Base-by-base conservation (phyloP, 2,113 vertebrate genomes). In the Menura novaehollandiae region DNA sequence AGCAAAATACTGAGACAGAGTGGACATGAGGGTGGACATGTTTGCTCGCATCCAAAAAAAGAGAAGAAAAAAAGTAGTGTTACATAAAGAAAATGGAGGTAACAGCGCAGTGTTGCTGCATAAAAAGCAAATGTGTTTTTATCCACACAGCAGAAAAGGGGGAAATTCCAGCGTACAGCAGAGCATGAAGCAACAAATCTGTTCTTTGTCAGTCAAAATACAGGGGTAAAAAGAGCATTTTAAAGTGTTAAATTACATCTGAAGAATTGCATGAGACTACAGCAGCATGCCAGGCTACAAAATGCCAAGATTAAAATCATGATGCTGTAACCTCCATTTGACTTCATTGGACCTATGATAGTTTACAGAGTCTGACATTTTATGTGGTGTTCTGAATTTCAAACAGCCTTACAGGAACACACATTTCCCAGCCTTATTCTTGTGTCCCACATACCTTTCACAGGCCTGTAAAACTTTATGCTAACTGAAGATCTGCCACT, bases 341-440 rank as follows among this genome's bases (percentile, higher is more conserved):
- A 72, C 81, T 87, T 89, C 35, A 6, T 21, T 35, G 39, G 15
- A 78, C 69, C 56, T 75, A 1, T 71, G 87, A 43, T 27, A 81
- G 74, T 94, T 94, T 94, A 59, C 79, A 72, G 13, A 66, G 46
- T 76, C 72, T 91, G 95, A 77, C 41, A 89, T 97, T 97, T 95
- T 74, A 28, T 15, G 16, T 41, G n/a, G 16, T 66, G 32, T 11
- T 86, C 63, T 92, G 89, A 92, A 73, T 85, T 87, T 82, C 37
- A 63, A 58, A 33, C 11, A 51, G 18, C 27, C 41, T 79, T 47
- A 10, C 56, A 53, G 71, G 44, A 53, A 22, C 33, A 43, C 41
- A 44, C 15, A 12, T n/a, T 69, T 69, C 22, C 55, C 7, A 12
- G 17, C 35, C 21, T 30, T 55, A 16, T 9, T 89, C 55, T 56